Evolutionary conservation across 2,888 invertebrate genomes (phyloP), one percentile per base, ranked within the genome.

Genomic region (Harpagoxenus sublaevis): DNA sequence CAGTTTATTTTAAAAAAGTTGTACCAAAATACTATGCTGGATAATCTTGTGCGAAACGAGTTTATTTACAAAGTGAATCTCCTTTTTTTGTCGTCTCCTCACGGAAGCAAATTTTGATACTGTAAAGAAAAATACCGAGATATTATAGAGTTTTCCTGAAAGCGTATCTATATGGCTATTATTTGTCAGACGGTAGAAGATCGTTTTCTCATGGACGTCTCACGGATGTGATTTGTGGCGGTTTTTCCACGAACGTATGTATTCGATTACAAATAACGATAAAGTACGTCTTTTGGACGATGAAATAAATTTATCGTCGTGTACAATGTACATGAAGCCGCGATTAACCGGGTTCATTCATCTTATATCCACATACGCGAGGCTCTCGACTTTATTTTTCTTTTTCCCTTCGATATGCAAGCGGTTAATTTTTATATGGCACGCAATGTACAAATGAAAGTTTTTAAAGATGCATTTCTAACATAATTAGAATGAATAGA

Each of bases 201-300:
- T 78, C 31, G n/a, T 71, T 78, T 78, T 28, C 23, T 70, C 23
- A 45, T 45, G 70, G 9, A 78, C 23, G 55, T 70, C 42, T 31
- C 70, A 28, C 70, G 42, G 2, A n/a, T 78, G 42, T 70, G 70
- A 78, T 78, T 78, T 78, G 42, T 78, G 9, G 42, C 28, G 31
- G 45, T 45, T 70, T 62, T 71, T 53, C 51, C 18, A 31, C 35
- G 45, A 23, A 63, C 48, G 15, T 12, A 53, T 57, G 18, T 55
- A 55, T 78, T 70, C 71, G n/a, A 74, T 73, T 62, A 73, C 60
- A 81, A 48, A 74, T 57, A 68, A 35, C 6, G 60, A 79, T 81
- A 73, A 81, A 18, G 18, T 73, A 48, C 48, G 39, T 73, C 15
- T 48, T 62, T 42, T 39, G 12, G 5, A 15, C 62, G 51, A 81